Base-by-base conservation (phyloP, 2,797 vertebrate genomes). In the Malurus splendens region DNA sequence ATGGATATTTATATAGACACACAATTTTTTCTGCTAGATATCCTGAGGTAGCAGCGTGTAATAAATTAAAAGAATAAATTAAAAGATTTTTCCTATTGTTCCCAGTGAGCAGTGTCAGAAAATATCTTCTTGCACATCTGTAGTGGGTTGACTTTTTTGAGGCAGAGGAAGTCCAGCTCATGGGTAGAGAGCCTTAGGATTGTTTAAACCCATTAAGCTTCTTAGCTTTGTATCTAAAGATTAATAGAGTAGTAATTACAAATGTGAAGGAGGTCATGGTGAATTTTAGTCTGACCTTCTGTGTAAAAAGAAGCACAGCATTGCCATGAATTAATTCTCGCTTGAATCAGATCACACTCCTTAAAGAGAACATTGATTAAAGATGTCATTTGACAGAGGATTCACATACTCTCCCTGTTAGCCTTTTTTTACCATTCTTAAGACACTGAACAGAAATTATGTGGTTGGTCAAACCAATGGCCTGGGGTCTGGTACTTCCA, bases 231-330 rank as follows among this genome's bases (percentile, higher is more conserved):
- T 71, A 30, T 80, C 62, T 86, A 47, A 60, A 89, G 57, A 86
- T 90, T 87, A 93, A 87, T 74, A 89, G 73, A 67, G 62, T 25
- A 83, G 47, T 74, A 89, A 93, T 90, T 93, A 74, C n/a, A 38
- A 67, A 87, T 12, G 50, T 75, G 79, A 59, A 76, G 82, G 66
- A 90, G 89, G 82, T 80, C 76, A 57, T 11, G 9, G 66, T 72
- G 87, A 92, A 77, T 76, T 90, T 85, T 39, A 82, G 36, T 56
- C 62, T 89, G 86, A 88, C 77, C 81, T 90, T 82, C 75, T 4
- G 1, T 73, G 15, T 54, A 16, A 44, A 84, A 78, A 78, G 73
- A 77, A 74, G 41, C 62, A 33, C 55, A 83, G 65, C 44, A 17
- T 59, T 83, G 82, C 66, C 13, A 5, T 59, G 44, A 83, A 86